Percentiles rank a stretch among this genome's conserved stretches.
Conservation (phyloP, 2,888 invertebrate species). For the Cartodere bifasciata region DNA sequence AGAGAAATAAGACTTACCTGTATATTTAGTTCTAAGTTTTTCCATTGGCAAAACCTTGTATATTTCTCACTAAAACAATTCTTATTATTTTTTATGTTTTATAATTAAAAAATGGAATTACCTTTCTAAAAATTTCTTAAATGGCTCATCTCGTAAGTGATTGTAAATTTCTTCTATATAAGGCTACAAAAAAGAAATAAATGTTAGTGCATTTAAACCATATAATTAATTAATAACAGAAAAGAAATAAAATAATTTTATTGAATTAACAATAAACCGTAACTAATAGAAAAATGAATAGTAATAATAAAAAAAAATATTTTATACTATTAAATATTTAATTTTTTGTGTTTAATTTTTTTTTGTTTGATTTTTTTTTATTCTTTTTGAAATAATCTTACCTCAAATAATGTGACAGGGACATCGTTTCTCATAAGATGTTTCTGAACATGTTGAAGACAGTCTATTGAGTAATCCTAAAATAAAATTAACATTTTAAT, state of each 20-base stretch:
- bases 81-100: too few species aligned
- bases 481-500: constrained; percentile 31
- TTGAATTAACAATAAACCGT: too few species aligned
- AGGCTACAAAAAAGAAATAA: constrained; percentile 64
- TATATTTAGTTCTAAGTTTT: constrained; percentile 99
- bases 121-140: constrained; percentile 98
- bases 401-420: constrained; percentile 95
- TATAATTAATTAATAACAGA: too few species aligned
- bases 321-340: too few species aligned
- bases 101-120: constrained; percentile 33
- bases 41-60: constrained; percentile 99
- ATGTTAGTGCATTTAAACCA: too few species aligned
- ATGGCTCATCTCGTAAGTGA: constrained; percentile 91
- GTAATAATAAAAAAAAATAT: too few species aligned
- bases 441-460: constrained; percentile 95
- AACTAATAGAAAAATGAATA: too few species aligned
- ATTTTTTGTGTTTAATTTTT: too few species aligned
- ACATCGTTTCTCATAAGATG: constrained; percentile 95
- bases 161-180: constrained; percentile 99
- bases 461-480: constrained; percentile 96
- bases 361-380: too few species aligned
- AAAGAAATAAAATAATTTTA: too few species aligned
- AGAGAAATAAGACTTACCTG: too few species aligned
- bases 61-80: constrained; percentile 91
- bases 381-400: too few species aligned